phyloP scores from a whole-genome alignment of 2,113 vertebrate genomes.

The Protobothrops mucrosquamatus region DNA sequence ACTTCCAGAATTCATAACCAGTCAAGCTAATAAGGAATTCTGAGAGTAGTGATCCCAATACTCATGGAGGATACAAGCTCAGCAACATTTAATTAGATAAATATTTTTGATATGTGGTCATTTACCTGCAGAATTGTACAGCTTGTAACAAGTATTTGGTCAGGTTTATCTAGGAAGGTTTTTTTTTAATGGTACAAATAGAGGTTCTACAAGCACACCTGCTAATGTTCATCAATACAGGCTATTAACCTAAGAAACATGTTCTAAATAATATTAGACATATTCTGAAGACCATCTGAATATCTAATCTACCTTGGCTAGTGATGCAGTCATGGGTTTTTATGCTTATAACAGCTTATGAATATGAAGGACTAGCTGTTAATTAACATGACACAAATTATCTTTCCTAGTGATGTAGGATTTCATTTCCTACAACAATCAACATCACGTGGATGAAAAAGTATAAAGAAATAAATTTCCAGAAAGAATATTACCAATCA shows the following conservation, averaged over 20 bases:
- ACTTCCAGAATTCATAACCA: not conserved
- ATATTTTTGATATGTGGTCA: not conserved
- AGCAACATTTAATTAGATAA: not conserved
- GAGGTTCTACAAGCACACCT: not conserved
- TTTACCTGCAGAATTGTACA: not conserved
- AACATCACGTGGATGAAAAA: not conserved
- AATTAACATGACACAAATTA: not conserved
- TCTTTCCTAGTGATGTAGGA: not conserved
- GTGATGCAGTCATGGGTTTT: not conserved
- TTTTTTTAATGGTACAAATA: not conserved
- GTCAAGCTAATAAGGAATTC: not conserved
- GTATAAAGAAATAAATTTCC: not conserved
- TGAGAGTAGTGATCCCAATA: not conserved
- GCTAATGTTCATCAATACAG: not conserved
- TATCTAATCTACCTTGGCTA: not conserved
- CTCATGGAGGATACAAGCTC: not conserved
- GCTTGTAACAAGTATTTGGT: not conserved
- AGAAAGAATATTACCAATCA: not conserved
- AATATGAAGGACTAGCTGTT: not conserved
- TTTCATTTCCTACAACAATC: not conserved
- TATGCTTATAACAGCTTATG: not conserved
- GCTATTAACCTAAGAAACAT: not conserved
- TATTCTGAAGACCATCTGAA: not conserved
- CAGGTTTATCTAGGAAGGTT: not conserved
- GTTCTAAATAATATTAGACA: not conserved